phyloP scores from a whole-genome alignment of 2,113 vertebrate species.

The Amia ocellicauda region DNA sequence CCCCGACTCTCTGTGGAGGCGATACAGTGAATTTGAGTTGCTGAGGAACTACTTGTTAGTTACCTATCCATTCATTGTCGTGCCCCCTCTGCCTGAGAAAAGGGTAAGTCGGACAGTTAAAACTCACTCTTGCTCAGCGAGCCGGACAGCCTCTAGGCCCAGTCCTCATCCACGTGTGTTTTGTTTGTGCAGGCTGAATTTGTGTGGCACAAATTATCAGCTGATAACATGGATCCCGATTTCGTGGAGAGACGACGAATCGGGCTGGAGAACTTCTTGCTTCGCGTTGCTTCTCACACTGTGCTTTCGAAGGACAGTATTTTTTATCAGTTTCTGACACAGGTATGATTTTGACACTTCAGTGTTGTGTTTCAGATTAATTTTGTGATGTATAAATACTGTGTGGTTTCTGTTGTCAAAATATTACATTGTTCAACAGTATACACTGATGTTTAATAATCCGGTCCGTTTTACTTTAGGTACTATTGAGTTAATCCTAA shows the following conservation, averaged over 20 bases:
- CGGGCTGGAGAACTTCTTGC: slow-evolving; percentile 92
- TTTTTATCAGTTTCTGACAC: slow-evolving; percentile 84
- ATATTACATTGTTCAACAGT: no score
- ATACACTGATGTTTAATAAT: no score
- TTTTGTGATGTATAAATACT: no score
- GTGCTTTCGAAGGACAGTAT: slow-evolving; percentile 85
- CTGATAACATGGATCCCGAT: slow-evolving; percentile 97
- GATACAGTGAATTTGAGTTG: slow-evolving; percentile 95
- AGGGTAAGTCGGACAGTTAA: slow-evolving; percentile 74
- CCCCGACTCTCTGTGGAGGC: slow-evolving; percentile 87
- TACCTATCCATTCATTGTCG: slow-evolving; percentile 80
- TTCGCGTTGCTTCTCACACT: slow-evolving; percentile 86
- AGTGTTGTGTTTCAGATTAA: no score
- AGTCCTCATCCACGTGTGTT: no score
- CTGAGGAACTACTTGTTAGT: slow-evolving; percentile 84
- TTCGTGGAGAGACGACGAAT: slow-evolving; percentile 92
- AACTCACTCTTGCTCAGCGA: no score
- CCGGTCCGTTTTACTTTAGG: no score
- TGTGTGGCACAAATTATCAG: slow-evolving; percentile 95
- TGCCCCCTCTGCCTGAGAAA: slow-evolving; percentile 91
- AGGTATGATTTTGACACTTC: slow-evolving; percentile 75
- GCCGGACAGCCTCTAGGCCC: no score
- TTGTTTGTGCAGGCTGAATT: slow-evolving; percentile 83
- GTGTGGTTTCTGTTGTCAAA: no score
- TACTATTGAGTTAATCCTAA: no score